Evolutionary conservation across 37 sponge, comb jelly and placozoan genomes (phyloP).

Genomic region (Eunapius fragilis): DNA sequence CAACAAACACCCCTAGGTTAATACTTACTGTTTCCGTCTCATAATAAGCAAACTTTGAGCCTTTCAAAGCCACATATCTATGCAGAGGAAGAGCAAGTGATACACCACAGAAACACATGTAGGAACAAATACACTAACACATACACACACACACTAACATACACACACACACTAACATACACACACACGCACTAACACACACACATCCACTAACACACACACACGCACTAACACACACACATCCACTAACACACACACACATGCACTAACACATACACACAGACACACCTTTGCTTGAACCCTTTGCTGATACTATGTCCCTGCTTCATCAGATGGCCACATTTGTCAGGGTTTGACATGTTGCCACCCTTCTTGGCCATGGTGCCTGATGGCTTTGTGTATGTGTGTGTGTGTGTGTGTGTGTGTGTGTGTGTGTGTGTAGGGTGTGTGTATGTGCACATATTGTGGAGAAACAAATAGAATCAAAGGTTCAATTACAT

Average conservation of each 20-base stretch:
- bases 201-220: neutral
- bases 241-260: too few species aligned
- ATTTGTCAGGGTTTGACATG: slow-evolving; percentile 58
- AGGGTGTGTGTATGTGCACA: neutral
- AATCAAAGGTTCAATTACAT: neutral
- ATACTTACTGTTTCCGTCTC: slow-evolving; percentile 51
- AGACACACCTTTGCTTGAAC: slow-evolving; percentile 56
- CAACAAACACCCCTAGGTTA: neutral
- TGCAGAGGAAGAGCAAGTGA: neutral
- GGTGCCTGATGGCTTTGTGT: slow-evolving; percentile 2
- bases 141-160: too few species aligned
- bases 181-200: neutral
- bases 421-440: slow-evolving; percentile 2
- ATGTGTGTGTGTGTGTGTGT: neutral
- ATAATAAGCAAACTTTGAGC: slow-evolving; percentile 83
- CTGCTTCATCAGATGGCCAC: slow-evolving; percentile 79
- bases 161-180: too few species aligned
- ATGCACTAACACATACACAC: neutral
- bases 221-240: too few species aligned
- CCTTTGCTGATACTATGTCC: slow-evolving; percentile 56
- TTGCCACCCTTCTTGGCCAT: slow-evolving; percentile 44
- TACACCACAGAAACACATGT: neutral
- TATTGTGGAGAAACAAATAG: neutral
- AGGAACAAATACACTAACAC: neutral
- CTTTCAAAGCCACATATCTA: slow-evolving; percentile 86